Conservation (phyloP, 2,888 invertebrate species). For the Chesias legatella region DNA sequence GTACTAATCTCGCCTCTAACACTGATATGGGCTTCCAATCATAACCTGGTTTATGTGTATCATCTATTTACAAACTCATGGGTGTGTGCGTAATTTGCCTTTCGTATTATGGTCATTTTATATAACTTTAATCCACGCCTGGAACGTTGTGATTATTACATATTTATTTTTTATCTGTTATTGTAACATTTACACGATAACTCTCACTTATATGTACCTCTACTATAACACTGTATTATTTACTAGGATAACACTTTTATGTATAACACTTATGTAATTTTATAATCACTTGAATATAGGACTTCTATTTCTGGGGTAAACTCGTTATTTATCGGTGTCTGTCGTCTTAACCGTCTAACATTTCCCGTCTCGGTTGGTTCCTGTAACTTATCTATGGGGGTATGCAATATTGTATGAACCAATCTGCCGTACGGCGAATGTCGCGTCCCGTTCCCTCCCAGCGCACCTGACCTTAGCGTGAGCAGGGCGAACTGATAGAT, state of each 20-base stretch:
- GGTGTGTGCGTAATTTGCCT: constrained; percentile 80
- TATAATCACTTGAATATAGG: constrained; percentile 32
- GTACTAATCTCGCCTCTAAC: constrained; percentile 63
- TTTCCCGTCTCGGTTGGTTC: constrained; percentile 56
- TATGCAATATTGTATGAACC: constrained; percentile 66
- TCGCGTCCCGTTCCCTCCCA: constrained; percentile 59
- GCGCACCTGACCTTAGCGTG: constrained; percentile 64
- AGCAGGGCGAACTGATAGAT: constrained; percentile 96
- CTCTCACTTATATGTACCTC: constrained; percentile 28
- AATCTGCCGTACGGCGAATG: constrained; percentile 58
- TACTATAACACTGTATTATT: constrained; percentile 26
- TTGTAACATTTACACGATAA: constrained; percentile 56
- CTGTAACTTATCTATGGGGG: constrained; percentile 47
- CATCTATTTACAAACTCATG: constrained; percentile 55
- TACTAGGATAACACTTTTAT: constrained; percentile 38
- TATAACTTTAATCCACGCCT: constrained; percentile 57
- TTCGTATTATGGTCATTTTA: constrained; percentile 55
- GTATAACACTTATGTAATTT: constrained; percentile 27
- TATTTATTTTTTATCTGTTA: constrained; percentile 36
- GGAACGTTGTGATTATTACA: constrained; percentile 24
- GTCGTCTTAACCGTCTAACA: constrained; percentile 46
- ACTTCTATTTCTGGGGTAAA: constrained; percentile 27
- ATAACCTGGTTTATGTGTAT: constrained; percentile 54
- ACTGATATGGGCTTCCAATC: constrained; percentile 67
- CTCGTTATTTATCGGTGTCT: constrained; percentile 24